These are phyloP conservation scores for Podarcis raffonei DNA, from an alignment of 2,113 vertebrate genomes.

Conservation along the genomic window DNA sequence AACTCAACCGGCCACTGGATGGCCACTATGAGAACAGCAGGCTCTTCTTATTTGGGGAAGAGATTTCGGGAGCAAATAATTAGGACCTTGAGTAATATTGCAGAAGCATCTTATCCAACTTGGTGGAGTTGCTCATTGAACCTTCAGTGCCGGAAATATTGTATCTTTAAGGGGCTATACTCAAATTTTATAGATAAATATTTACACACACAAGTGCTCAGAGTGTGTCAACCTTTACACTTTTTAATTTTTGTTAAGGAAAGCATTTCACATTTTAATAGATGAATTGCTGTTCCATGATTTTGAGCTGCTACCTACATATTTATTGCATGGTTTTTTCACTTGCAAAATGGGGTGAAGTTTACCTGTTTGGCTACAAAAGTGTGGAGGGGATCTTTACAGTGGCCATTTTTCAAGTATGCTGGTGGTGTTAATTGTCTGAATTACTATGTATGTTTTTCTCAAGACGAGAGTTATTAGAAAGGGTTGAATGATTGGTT, in stretches of 20 bases:
- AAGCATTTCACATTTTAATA: background rate
- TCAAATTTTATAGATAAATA: background rate
- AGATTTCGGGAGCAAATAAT: background rate
- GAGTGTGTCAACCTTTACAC: no score
- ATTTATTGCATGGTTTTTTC: background rate
- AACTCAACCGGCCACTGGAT: background rate
- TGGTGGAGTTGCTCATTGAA: background rate
- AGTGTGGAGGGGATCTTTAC: background rate
- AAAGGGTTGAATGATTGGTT: conserved; percentile 27
- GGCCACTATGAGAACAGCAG: no score
- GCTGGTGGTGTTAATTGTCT: background rate
- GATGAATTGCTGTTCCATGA: background rate
- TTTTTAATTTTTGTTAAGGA: background rate
- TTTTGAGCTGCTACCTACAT: background rate
- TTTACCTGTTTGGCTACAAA: background rate
- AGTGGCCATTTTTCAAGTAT: background rate
- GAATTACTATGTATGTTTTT: background rate
- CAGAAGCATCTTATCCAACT: background rate
- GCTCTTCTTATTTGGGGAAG: background rate
- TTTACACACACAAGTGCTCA: background rate
- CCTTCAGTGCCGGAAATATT: background rate
- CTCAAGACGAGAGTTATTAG: conserved; percentile 29
- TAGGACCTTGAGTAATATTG: background rate
- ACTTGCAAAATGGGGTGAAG: background rate
- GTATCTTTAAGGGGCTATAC: background rate